Base-by-base conservation (phyloP, 2,797 vertebrate genomes). In the Sardinella longiceps region DNA sequence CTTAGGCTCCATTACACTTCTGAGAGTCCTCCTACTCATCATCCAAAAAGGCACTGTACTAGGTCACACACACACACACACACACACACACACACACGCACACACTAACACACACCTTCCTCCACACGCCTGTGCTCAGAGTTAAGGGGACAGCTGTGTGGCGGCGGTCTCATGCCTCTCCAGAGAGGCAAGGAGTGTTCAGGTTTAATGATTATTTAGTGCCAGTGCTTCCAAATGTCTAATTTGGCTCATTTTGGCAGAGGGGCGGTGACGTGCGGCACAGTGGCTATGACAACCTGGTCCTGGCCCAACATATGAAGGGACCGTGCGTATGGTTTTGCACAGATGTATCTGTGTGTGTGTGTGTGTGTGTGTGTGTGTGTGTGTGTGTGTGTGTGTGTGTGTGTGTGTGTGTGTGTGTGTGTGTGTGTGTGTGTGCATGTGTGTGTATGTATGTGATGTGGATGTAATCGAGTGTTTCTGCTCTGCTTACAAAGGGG, bases 241-340 rank as follows among this genome's bases (percentile, higher is more conserved):
- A 81, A 82, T 84, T 81, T 86, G 87, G 87, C 85, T 88, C 89
- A 90, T 86, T 77, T 77, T 84, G 86, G 88, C 74, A 60, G 83
- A 56, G 82, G 80, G 28, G 25, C 53, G 45, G 74, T 88, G 86
- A 90, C 86, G 80, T 87, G 83, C 88, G 80, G 85, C 28, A 66
- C 87, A 39, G 83, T 87, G 89, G 88, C 90, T 87, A 89, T 90
- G 91, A 91, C 91, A 89, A 89, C 89, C 88, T 85, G 37, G 43
- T 81, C 81, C 87, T 89, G 87, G 91, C 90, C 88, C 56, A 84
- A 33, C 86, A 89, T 89, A 85, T 88, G 84, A 90, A 86, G 88
- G 88, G 84, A 88, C 63, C 63, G 87, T 28, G 80, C 80, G 88
- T 86, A 90, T 88, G 88, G 89, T 89, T 89, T 80, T 84, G 83